These are phyloP conservation scores for Amiota communis DNA, from an alignment of 2,888 invertebrate genomes.

Conservation along the genomic window DNA sequence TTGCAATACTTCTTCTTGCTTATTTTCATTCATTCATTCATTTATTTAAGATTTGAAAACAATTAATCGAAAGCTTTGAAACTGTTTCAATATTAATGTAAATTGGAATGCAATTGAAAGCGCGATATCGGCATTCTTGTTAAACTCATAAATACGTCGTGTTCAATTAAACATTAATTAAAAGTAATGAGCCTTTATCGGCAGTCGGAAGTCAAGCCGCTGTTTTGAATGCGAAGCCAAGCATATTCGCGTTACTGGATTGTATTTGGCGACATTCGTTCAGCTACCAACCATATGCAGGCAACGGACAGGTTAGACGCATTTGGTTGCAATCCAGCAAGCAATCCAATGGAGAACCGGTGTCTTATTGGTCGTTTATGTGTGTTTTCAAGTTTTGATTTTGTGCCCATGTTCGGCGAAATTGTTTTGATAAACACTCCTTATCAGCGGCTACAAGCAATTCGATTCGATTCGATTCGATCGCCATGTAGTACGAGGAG, in stretches of 20 bases:
- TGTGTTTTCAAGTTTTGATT: conserved; percentile 9
- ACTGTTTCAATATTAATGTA: not conserved
- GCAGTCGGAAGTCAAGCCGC: too few relatives aligned
- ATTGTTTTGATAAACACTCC: conserved; percentile 18
- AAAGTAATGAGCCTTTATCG: conserved; percentile 55
- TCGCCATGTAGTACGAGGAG: conserved; percentile 24
- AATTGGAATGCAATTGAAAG: conserved; percentile 42
- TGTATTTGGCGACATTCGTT: not conserved
- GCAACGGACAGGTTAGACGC: not conserved
- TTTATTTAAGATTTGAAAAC: too few relatives aligned
- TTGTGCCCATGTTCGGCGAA: conserved; percentile 17
- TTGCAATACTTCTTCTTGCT: too few relatives aligned
- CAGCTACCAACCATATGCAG: not conserved
- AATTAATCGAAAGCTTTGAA: too few relatives aligned
- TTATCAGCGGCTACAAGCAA: conserved; percentile 26
- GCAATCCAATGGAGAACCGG: conserved; percentile 10
- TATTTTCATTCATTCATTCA: too few relatives aligned
- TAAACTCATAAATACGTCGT: conserved; percentile 67
- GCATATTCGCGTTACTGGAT: too few relatives aligned
- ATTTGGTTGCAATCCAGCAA: not conserved
- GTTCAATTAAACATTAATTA: conserved; percentile 65
- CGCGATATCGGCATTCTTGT: conserved; percentile 46
- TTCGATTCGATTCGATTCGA: conserved; percentile 20
- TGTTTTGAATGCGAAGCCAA: too few relatives aligned
- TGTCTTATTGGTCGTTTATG: conserved; percentile 24